phyloP scores from a whole-genome alignment of 2,113 vertebrate genomes.

The Willisornis vidua region DNA sequence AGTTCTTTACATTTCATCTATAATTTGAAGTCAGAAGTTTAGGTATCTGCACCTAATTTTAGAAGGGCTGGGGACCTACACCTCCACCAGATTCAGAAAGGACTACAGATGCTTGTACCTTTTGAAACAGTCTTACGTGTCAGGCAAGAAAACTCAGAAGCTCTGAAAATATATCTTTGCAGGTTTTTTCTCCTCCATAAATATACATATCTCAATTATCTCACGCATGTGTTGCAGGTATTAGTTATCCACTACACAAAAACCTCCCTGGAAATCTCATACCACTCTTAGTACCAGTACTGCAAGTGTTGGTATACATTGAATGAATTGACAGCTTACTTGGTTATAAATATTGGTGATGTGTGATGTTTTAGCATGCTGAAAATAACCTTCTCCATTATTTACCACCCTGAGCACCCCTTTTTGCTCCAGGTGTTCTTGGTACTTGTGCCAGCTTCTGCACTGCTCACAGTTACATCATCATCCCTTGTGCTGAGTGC shows the following conservation, averaged over 20 bases:
- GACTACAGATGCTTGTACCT: not conserved
- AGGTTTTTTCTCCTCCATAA: not conserved
- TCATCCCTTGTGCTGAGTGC: not conserved
- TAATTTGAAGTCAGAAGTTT: not conserved
- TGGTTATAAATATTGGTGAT: not conserved
- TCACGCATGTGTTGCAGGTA: not conserved
- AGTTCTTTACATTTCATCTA: not conserved
- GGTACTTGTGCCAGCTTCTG: accelerated
- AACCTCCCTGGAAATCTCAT: not conserved
- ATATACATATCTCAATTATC: not conserved
- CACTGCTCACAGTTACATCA: not conserved
- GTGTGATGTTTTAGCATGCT: not conserved
- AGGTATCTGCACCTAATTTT: not conserved
- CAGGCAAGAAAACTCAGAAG: not conserved
- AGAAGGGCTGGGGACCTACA: not conserved
- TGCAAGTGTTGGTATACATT: not conserved
- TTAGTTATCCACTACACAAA: not conserved
- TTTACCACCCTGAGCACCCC: not conserved
- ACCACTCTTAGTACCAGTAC: not conserved
- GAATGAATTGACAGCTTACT: not conserved
- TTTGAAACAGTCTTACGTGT: not conserved
- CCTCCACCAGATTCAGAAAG: not conserved
- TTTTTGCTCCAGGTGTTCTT: not conserved
- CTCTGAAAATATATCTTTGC: not conserved
- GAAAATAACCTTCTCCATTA: not conserved